Evolutionary conservation across 2,888 invertebrate genomes (phyloP).

Genomic region (Tyria jacobaeae): DNA sequence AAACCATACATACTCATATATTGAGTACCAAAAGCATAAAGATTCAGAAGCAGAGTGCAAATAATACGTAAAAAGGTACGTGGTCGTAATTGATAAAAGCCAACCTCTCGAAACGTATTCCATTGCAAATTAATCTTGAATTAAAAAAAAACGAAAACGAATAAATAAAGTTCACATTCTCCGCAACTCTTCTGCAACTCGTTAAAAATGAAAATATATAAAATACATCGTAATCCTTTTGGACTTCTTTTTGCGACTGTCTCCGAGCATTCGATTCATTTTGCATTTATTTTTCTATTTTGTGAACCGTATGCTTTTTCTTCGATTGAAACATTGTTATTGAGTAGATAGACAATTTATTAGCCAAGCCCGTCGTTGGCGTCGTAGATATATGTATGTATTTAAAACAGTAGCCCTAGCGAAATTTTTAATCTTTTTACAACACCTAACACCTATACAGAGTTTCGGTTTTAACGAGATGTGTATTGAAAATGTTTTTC

Average conservation of each 20-base stretch:
- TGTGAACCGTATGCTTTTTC: not conserved
- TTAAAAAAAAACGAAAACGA: not conserved
- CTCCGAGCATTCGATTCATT: too few relatives aligned
- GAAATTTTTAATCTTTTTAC: not conserved
- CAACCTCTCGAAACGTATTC: not conserved
- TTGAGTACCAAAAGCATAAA: too few relatives aligned
- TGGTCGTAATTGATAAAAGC: not conserved
- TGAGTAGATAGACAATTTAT: not conserved
- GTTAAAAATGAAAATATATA: not conserved
- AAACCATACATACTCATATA: too few relatives aligned
- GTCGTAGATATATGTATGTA: not conserved
- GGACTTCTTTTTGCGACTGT: not conserved
- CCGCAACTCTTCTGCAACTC: not conserved
- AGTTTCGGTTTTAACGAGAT: not conserved
- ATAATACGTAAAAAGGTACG: not conserved
- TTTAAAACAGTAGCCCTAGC: not conserved
- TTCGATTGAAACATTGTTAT: not conserved
- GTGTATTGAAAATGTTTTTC: too few relatives aligned
- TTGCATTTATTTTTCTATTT: not conserved
- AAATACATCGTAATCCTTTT: not conserved
- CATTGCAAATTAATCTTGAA: constrained; percentile 1
- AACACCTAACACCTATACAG: too few relatives aligned
- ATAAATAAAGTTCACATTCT: not conserved
- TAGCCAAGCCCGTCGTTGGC: not conserved
- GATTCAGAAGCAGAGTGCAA: not conserved